These are phyloP conservation scores for Aquatica leii DNA, from an alignment of 2,888 invertebrate species.

Conservation along the genomic window DNA sequence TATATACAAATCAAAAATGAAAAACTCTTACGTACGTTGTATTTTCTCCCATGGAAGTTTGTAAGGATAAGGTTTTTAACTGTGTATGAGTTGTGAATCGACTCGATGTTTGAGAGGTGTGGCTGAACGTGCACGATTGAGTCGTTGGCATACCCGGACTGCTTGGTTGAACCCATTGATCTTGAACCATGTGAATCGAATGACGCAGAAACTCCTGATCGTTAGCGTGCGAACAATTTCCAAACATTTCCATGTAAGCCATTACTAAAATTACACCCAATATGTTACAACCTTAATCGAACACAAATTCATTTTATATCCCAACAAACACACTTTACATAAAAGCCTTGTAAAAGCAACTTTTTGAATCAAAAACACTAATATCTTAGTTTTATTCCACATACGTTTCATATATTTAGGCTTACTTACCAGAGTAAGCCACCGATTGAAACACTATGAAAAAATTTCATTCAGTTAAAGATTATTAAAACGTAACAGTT, in stretches of 20 bases:
- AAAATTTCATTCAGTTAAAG: constrained; percentile 55
- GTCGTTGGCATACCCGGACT: constrained; percentile 62
- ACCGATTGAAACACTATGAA: constrained; percentile 92
- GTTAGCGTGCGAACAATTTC: constrained; percentile 84
- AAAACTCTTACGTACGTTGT: constrained; percentile 34
- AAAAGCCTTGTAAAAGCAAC: no score
- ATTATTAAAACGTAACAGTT: constrained; percentile 54
- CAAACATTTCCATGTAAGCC: constrained; percentile 97
- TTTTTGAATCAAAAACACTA: no score
- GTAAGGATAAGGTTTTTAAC: constrained; percentile 49
- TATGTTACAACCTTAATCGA: no score
- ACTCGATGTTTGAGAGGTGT: constrained; percentile 50
- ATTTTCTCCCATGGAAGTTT: constrained; percentile 33
- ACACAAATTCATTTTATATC: no score
- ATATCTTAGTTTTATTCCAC: no score
- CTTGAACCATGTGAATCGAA: constrained; percentile 75
- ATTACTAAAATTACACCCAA: constrained; percentile 86
- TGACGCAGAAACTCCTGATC: constrained; percentile 84
- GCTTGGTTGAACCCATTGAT: constrained; percentile 49
- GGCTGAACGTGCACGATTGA: constrained; percentile 67
- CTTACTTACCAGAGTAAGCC: constrained; percentile 94
- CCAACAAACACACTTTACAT: no score
- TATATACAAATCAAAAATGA: neutral
- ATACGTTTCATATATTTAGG: no score
- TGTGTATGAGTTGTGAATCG: constrained; percentile 52